Evolutionary conservation across 2,888 invertebrate genomes (phyloP), one percentile per base, ranked within the genome.

Genomic region (Dynastes maya): DNA sequence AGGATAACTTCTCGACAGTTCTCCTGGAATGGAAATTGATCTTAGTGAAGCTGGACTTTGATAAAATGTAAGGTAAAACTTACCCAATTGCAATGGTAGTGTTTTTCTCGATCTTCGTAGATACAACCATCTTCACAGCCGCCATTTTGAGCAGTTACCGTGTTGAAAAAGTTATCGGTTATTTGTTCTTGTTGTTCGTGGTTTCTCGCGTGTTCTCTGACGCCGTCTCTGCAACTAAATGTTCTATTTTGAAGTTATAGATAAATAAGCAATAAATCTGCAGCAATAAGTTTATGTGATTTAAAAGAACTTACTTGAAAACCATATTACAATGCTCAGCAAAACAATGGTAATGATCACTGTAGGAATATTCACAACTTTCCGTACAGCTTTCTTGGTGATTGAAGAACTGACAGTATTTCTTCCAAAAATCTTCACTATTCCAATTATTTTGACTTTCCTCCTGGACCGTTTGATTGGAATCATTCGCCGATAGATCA

Each of bases 21-120:
- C 85, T 95, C 95, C 93, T 94, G 87, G 5, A 89, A 89, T 81
- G 32, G 32, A 4, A 37, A 37, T 37, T 5, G 5, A 37, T 37
- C 5, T 37, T 37, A 37, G 32, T 4, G 32, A 37, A 37, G 32
- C 32, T 37, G 32, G 5, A 37, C 32, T 37, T 5, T 37, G 32
- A 4, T 37, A 5, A 37, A 37, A 37, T 53, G 78, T 80, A 76
- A 71, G 29, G 29, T 9, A 37, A 32, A 68, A n/a, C 92, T 89
- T 90, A 95, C 95, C 96, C 96, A 96, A 86, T 94, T 95, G 89
- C 97, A 97, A 86, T 97, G 97, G 85, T 94, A 97, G 86, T 97
- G 97, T 71, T 94, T 95, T 81, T 95, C 94, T 81, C 94, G 94
- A 83, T 93, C 91, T 78, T 94, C 93, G 84, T 94, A 95, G 65